A percentile compares a stretch with the other conserved stretches of the same genome.
Evolutionary conservation across 2,888 invertebrate genomes (phyloP).

Genomic region (Drosophila tripunctata): DNA sequence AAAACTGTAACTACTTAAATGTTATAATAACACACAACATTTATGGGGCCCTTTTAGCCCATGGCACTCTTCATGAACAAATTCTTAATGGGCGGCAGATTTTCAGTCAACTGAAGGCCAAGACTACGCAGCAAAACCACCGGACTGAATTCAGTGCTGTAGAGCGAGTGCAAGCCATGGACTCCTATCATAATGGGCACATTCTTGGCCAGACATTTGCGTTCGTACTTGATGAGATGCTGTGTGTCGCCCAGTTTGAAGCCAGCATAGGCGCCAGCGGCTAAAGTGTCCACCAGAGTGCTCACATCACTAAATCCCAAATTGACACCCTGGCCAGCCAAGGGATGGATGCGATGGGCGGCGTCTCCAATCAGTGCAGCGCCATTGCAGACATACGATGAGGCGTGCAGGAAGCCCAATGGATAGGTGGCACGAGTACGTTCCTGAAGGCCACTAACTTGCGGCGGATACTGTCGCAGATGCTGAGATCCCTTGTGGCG

Average conservation of each 20-base stretch:
- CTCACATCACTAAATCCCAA: constrained; percentile 97
- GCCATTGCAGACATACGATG: constrained; percentile 92
- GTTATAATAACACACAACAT: background rate
- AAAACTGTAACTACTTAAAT: constrained; percentile 54
- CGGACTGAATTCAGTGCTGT: constrained; percentile 89
- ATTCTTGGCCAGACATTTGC: constrained; percentile 92
- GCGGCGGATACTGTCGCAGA: constrained; percentile 83
- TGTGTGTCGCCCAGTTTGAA: constrained; percentile 88
- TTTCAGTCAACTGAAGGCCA: constrained; percentile 92
- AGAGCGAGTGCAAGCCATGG: constrained; percentile 94
- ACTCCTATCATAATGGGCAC: constrained; percentile 94
- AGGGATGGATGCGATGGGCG: constrained; percentile 95
- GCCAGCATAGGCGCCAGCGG: constrained; percentile 90
- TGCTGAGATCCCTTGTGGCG: constrained; percentile 76
- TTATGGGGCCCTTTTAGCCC: constrained; percentile 70
- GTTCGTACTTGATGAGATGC: constrained; percentile 93
- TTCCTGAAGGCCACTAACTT: constrained; percentile 75
- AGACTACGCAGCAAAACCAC: constrained; percentile 92
- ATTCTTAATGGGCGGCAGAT: constrained; percentile 89
- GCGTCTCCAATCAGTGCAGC: constrained; percentile 95
- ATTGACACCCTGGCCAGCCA: constrained; percentile 99
- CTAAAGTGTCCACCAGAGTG: constrained; percentile 89
- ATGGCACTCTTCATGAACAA: constrained; percentile 81
- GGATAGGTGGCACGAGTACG: constrained; percentile 93
- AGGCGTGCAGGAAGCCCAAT: constrained; percentile 94